A percentile compares a stretch with the other conserved stretches of the same genome.
Evolutionary conservation across 2,797 vertebrate species (phyloP).

Genomic region (Platalea minor): DNA sequence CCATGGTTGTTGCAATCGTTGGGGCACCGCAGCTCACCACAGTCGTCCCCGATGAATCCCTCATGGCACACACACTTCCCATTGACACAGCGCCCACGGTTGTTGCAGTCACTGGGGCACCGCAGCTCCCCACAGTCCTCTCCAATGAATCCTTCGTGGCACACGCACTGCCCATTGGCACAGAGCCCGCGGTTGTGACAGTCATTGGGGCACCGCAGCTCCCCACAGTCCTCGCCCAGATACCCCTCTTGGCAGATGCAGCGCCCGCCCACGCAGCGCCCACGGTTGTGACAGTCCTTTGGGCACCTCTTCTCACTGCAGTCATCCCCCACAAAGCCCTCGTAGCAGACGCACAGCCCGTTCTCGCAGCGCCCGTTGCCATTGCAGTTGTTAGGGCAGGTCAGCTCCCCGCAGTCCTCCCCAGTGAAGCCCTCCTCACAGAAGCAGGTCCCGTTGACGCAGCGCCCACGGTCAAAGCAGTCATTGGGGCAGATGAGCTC

Average conservation of each 20-base stretch:
- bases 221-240: slow-evolving; percentile 81
- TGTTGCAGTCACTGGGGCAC: slow-evolving; percentile 84
- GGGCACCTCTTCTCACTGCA: slow-evolving; percentile 87
- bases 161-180: slow-evolving; percentile 84
- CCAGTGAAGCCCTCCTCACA: slow-evolving; percentile 89
- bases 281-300: slow-evolving; percentile 82
- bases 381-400: slow-evolving; percentile 86
- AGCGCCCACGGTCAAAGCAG: slow-evolving; percentile 92
- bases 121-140: slow-evolving; percentile 85
- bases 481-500: slow-evolving; percentile 95
- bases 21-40: slow-evolving; percentile 85
- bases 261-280: slow-evolving; percentile 84
- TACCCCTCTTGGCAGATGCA: slow-evolving; percentile 92
- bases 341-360: slow-evolving; percentile 85
- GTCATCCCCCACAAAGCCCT: slow-evolving; percentile 86
- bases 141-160: slow-evolving; percentile 81
- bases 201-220: slow-evolving; percentile 84
- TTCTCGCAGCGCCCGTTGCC: slow-evolving; percentile 83
- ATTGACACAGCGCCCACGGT: slow-evolving; percentile 80
- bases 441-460: slow-evolving; percentile 90
- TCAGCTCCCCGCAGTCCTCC: slow-evolving; percentile 87
- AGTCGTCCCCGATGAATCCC: slow-evolving; percentile 84
- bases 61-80: slow-evolving; percentile 87
- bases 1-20: slow-evolving; percentile 81
- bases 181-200: slow-evolving; percentile 85